phyloP scores from a whole-genome alignment of 2,888 invertebrate genomes.

The Eulithis testata region DNA sequence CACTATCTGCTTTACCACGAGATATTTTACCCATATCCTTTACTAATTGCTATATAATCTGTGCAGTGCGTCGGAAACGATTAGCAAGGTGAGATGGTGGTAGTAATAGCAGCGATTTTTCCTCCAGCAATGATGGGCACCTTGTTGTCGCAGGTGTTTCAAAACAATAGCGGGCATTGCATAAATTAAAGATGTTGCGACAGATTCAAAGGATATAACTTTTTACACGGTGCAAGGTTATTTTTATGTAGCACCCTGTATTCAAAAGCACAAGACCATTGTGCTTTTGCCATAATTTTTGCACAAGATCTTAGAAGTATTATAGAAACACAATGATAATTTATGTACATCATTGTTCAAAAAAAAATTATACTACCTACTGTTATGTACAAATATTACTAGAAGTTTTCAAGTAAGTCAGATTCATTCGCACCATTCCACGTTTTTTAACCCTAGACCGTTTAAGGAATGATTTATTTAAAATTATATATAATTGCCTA shows the following conservation, averaged over 20 bases:
- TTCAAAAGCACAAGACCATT: too few species aligned
- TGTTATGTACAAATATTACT: too few species aligned
- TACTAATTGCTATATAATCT: slow-evolving; percentile 17
- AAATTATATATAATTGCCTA: slow-evolving; percentile 39
- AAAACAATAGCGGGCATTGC: slow-evolving; percentile 45
- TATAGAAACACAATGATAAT: too few species aligned
- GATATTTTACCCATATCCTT: slow-evolving; percentile 12
- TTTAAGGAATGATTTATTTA: slow-evolving; percentile 21
- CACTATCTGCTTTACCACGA: slow-evolving; percentile 20
- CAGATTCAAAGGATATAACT: slow-evolving; percentile 21
- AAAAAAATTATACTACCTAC: too few species aligned
- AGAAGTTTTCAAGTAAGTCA: too few species aligned
- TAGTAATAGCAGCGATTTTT: slow-evolving; percentile 59
- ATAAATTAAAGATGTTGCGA: slow-evolving; percentile 30
- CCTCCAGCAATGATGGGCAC: slow-evolving; percentile 48
- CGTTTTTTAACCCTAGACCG: slow-evolving; percentile 6
- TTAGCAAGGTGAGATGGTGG: slow-evolving; percentile 74
- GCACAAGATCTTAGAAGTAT: too few species aligned
- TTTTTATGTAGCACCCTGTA: too few species aligned
- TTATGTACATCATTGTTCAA: too few species aligned
- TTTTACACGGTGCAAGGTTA: neutral
- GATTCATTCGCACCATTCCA: neutral
- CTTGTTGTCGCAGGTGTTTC: slow-evolving; percentile 64
- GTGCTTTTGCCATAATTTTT: too few species aligned
- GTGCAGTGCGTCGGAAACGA: slow-evolving; percentile 63